These are phyloP conservation scores for Eupithecia subumbrata DNA, from an alignment of 2,888 invertebrate species.

Conservation along the genomic window DNA sequence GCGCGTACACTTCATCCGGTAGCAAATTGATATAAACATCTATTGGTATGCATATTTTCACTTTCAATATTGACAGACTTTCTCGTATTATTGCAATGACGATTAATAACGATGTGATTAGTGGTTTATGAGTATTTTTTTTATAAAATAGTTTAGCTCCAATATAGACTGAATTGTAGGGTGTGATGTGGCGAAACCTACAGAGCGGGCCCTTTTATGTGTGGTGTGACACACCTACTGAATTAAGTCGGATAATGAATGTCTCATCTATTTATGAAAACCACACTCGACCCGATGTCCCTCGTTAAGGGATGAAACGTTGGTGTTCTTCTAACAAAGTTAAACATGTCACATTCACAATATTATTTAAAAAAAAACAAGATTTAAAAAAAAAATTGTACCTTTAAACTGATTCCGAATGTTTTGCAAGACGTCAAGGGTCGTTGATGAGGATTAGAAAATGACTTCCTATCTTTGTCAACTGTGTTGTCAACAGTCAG, in stretches of 20 bases:
- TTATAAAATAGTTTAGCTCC: not conserved
- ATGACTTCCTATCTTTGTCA: conserved; percentile 81
- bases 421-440: conserved; percentile 61
- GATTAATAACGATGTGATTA: conserved; percentile 15
- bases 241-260: too few species aligned
- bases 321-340: not conserved
- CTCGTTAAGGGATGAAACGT: not conserved
- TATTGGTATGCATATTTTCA: conserved; percentile 37
- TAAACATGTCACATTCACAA: not conserved
- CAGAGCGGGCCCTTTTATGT: not conserved
- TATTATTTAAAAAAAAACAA: not conserved
- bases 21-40: conserved; percentile 33
- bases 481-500: conserved; percentile 39
- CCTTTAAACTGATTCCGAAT: not conserved
- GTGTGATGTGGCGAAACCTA: not conserved
- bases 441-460: conserved; percentile 66
- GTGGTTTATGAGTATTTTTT: not conserved
- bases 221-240: not conserved
- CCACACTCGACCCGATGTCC: not conserved
- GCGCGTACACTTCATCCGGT: conserved; percentile 34
- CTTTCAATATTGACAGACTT: conserved; percentile 37
- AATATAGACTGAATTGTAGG: not conserved
- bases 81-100: conserved; percentile 29
- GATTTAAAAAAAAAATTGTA: too few species aligned
- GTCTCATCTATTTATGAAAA: not conserved